These are phyloP conservation scores for Simalia tracyae DNA, from an alignment of 2,797 vertebrate genomes.

Conservation along the genomic window DNA sequence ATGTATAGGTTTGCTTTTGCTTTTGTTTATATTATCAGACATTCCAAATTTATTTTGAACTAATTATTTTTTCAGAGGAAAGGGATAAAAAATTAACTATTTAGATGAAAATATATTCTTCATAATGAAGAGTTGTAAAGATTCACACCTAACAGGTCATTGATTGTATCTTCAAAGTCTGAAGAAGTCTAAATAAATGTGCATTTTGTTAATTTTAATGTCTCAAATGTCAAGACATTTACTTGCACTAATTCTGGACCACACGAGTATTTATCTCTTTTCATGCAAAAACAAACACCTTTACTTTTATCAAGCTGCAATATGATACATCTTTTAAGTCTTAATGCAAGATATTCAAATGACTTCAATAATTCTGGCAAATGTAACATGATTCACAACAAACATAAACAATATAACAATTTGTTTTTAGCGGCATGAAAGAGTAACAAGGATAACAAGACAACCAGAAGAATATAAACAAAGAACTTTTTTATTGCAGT, in stretches of 20 bases:
- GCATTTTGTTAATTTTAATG: neutral
- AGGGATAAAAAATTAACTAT: neutral
- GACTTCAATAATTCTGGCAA: neutral
- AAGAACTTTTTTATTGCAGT: neutral
- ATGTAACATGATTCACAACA: neutral
- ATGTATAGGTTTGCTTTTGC: neutral
- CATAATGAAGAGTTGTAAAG: neutral
- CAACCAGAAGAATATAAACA: neutral
- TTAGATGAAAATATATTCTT: neutral
- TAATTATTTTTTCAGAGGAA: neutral
- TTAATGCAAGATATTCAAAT: neutral
- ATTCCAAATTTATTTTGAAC: neutral
- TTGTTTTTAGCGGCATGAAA: neutral
- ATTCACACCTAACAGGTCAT: neutral
- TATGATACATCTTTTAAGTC: neutral
- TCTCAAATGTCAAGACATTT: neutral
- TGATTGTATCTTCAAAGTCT: neutral
- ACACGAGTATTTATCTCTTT: neutral
- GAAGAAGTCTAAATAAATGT: neutral
- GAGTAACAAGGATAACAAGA: no score
- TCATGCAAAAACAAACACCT: neutral
- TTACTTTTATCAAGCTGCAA: neutral
- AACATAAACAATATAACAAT: neutral
- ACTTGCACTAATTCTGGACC: neutral
- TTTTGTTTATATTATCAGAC: constrained; percentile 4